Conservation (phyloP, 1,140 invertebrate genomes). For the Rhyacophila brunnea region DNA sequence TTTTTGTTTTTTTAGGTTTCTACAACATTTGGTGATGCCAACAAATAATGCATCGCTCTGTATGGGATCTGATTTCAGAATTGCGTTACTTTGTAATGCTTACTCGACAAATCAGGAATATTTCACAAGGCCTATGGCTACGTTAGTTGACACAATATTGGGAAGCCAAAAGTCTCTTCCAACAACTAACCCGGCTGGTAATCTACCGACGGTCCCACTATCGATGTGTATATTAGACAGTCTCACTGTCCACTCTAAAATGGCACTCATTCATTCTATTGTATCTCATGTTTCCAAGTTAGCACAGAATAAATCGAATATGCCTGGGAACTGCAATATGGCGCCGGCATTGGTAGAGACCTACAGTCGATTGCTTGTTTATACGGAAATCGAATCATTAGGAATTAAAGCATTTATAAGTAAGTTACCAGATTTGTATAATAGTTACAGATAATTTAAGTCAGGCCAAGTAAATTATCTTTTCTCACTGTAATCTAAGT, state of each 20-base stretch:
- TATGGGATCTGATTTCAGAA: conserved; percentile 82
- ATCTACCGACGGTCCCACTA: conserved; percentile 74
- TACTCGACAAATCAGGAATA: conserved; percentile 88
- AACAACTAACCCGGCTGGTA: conserved; percentile 51
- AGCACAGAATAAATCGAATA: conserved; percentile 80
- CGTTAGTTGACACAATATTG: conserved; percentile 81
- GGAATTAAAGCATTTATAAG: conserved; percentile 96
- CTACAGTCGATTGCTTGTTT: conserved; percentile 88
- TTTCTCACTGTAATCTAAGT: no score
- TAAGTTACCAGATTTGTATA: no score
- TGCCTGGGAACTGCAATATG: conserved; percentile 62
- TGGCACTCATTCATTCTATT: conserved; percentile 95
- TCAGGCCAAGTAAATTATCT: no score
- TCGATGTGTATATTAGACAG: conserved; percentile 92
- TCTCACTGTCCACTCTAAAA: conserved; percentile 94
- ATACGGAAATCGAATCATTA: conserved; percentile 95
- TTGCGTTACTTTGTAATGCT: conserved; percentile 91
- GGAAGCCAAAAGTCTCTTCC: conserved; percentile 67
- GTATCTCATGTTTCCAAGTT: conserved; percentile 86
- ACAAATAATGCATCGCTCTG: conserved; percentile 62
- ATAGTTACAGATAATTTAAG: no score
- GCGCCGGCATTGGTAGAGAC: conserved; percentile 93
- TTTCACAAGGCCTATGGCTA: conserved; percentile 82
- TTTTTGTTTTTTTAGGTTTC: conserved; percentile 57
- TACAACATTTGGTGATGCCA: conserved; percentile 78